A percentile compares a stretch with the other conserved stretches of the same genome.
Evolutionary conservation across 2,797 vertebrate genomes (phyloP).

Genomic region (Paguma larvata): DNA sequence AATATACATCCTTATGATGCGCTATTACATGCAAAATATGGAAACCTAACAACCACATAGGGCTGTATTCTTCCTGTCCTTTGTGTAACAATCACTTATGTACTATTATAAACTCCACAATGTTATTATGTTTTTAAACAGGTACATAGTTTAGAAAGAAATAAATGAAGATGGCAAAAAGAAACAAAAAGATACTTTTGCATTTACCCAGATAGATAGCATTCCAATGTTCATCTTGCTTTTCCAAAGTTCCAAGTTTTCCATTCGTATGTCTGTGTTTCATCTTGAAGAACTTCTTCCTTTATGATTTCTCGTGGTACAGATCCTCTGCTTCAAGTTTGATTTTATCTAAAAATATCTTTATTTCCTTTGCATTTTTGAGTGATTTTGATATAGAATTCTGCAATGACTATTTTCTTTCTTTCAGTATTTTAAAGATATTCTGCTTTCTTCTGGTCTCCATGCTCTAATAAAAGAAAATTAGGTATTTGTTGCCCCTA

Average conservation of each 20-base stretch:
- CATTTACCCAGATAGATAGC: background rate
- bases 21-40: background rate
- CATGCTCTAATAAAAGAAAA: background rate
- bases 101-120: background rate
- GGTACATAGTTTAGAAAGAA: background rate
- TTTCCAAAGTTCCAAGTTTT: background rate
- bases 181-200: background rate
- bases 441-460: background rate
- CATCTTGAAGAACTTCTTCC: background rate
- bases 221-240: background rate
- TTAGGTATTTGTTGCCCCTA: background rate
- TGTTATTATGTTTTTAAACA: background rate
- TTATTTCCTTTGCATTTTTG: background rate
- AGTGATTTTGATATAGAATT: background rate
- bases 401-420: background rate
- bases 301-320: background rate
- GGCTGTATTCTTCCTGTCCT: too few species aligned
- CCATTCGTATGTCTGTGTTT: background rate
- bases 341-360: background rate
- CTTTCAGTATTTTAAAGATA: conserved; percentile 37
- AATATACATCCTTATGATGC: background rate
- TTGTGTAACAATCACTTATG: background rate
- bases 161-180: background rate
- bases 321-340: background rate
- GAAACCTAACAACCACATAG: background rate